These are phyloP conservation scores for Virgularia gustaviana DNA, from an alignment of 92 coral and sea anemone species.

Conservation along the genomic window DNA sequence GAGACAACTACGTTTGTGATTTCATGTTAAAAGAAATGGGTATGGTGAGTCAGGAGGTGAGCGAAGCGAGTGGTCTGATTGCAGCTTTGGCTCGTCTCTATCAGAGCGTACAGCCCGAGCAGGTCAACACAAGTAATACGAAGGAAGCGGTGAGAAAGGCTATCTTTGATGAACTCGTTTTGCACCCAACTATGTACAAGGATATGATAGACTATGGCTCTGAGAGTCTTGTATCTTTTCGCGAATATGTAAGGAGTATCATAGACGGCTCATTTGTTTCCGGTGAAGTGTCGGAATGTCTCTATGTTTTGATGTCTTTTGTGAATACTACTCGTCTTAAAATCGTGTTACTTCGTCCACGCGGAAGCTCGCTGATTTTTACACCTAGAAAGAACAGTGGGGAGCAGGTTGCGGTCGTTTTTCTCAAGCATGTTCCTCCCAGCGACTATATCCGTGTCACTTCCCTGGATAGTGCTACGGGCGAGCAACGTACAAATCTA, in stretches of 20 bases:
- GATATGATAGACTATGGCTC: conserved; percentile 32
- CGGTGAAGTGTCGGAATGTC: conserved; percentile 26
- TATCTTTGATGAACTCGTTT: conserved; percentile 5
- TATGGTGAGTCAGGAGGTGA: conserved; percentile 18
- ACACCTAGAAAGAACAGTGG: not conserved
- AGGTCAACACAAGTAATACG: not conserved
- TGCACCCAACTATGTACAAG: conserved; percentile 33
- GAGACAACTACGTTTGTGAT: conserved; percentile 27
- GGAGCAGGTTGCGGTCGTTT: not conserved
- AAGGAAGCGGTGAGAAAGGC: conserved; percentile 9
- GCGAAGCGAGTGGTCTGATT: conserved; percentile 17
- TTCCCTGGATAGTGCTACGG: conserved; percentile 3
- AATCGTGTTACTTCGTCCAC: conserved; percentile 18
- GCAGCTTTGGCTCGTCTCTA: not conserved
- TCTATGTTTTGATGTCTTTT: conserved; percentile 23
- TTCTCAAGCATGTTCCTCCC: conserved; percentile 33
- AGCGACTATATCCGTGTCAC: conserved; percentile 19
- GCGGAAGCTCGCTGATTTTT: conserved; percentile 17
- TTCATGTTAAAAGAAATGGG: conserved; percentile 34
- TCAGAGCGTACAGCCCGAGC: not conserved
- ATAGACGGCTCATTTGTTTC: conserved; percentile 25
- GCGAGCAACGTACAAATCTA: not conserved
- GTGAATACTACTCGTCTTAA: conserved; percentile 18
- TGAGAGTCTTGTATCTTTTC: conserved; percentile 22
- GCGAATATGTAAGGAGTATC: conserved; percentile 27